phyloP scores from a whole-genome alignment of 2,888 invertebrate species.

The Sympetrum striolatum region DNA sequence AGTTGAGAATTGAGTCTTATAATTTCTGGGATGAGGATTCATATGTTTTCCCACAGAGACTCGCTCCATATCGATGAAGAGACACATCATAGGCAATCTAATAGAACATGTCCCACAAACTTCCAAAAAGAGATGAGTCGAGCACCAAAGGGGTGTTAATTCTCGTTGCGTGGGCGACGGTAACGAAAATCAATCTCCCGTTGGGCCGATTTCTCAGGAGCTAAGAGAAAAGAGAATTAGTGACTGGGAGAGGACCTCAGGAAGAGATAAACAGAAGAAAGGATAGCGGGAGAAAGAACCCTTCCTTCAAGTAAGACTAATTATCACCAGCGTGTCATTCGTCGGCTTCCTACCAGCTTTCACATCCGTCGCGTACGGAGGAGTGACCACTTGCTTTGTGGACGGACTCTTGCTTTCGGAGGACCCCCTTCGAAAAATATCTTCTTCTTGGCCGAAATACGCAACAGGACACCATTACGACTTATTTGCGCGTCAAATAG shows the following conservation, averaged over 20 bases:
- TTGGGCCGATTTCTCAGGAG: background rate
- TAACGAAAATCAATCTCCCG: background rate
- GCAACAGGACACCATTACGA: background rate
- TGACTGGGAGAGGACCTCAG: background rate
- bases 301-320: background rate
- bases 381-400: background rate
- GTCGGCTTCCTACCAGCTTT: background rate
- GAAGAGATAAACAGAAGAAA: background rate
- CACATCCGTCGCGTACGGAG: background rate
- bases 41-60: no score
- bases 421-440: background rate
- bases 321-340: constrained; percentile 10
- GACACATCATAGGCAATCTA: background rate
- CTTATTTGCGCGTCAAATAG: constrained; percentile 34
- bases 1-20: no score
- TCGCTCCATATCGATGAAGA: background rate
- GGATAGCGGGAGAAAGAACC: background rate
- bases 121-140: background rate
- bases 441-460: background rate
- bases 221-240: background rate
- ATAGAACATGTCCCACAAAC: background rate
- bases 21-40: no score
- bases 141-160: background rate
- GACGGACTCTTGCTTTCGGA: background rate
- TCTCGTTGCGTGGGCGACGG: background rate